Conservation (phyloP, 2,888 invertebrate species). For the Melangyna quadrimaculata region DNA sequence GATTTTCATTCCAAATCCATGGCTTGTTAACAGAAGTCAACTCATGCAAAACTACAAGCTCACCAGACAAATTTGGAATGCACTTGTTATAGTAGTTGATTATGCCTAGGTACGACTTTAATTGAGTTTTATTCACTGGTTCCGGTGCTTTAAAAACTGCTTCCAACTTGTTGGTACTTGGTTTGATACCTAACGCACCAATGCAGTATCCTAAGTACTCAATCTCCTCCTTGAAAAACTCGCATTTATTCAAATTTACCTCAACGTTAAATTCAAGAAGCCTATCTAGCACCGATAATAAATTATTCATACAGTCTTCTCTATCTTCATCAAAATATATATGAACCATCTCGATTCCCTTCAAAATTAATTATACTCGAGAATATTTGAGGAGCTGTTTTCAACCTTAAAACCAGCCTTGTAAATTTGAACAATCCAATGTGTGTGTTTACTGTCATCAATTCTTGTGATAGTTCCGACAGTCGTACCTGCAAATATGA, state of each 20-base stretch:
- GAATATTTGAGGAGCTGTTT: slow-evolving; percentile 26
- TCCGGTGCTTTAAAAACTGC: slow-evolving; percentile 28
- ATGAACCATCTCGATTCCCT: neutral
- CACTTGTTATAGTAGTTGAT: slow-evolving; percentile 61
- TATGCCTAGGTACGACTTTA: slow-evolving; percentile 56
- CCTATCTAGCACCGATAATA: slow-evolving; percentile 34
- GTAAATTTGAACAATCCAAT: too few species aligned
- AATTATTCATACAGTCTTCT: neutral
- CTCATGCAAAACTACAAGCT: slow-evolving; percentile 37
- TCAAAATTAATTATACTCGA: slow-evolving; percentile 7
- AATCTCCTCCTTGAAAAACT: slow-evolving; percentile 57
- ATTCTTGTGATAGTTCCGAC: neutral
- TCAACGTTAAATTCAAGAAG: slow-evolving; percentile 63
- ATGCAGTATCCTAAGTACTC: slow-evolving; percentile 55
- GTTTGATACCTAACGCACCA: slow-evolving; percentile 23
- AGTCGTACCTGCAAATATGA: slow-evolving; percentile 72
- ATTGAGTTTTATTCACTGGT: slow-evolving; percentile 33
- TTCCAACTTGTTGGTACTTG: too few species aligned
- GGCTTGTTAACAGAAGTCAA: slow-evolving; percentile 27
- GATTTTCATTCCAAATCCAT: slow-evolving; percentile 44
- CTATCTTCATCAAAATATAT: slow-evolving; percentile 1
- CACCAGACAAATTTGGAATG: slow-evolving; percentile 54
- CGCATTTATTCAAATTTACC: slow-evolving; percentile 58
- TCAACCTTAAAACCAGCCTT: too few species aligned
- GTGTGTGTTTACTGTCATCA: too few species aligned